These are phyloP conservation scores for Drosophila teissieri DNA, from an alignment of 1,140 invertebrate species.

Conservation along the genomic window DNA sequence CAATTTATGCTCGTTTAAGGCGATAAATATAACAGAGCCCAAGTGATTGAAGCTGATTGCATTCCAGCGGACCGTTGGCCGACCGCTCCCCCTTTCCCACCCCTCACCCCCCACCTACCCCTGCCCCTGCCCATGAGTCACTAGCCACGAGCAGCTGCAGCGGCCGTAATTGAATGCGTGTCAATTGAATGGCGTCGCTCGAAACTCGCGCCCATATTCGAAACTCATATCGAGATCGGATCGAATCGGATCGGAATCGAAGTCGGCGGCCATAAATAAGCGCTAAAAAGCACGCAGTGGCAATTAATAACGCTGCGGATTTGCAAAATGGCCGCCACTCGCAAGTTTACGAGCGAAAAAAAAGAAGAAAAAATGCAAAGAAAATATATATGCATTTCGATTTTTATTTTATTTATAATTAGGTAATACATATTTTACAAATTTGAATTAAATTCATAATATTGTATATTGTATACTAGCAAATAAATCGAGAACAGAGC, in stretches of 20 bases:
- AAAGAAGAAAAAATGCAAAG: not conserved
- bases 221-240: conserved; percentile 26
- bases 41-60: conserved; percentile 77
- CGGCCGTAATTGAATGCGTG: conserved; percentile 73
- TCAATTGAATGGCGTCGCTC: conserved; percentile 61
- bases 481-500: conserved; percentile 13
- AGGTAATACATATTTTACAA: not conserved
- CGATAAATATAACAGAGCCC: conserved; percentile 77
- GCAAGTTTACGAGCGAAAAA: conserved; percentile 58
- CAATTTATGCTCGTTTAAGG: conserved; percentile 82
- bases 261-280: conserved; percentile 62
- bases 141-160: conserved; percentile 37
- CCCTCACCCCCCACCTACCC: not conserved
- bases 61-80: conserved; percentile 57
- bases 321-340: conserved; percentile 66
- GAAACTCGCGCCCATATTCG: conserved; percentile 31
- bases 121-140: conserved; percentile 47
- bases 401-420: not conserved
- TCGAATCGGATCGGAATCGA: conserved; percentile 13
- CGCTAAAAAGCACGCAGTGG: conserved; percentile 53
- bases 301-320: conserved; percentile 68
- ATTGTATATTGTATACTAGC: not conserved
- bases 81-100: conserved; percentile 8
- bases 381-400: too few relatives aligned
- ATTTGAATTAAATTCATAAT: not conserved